Base-by-base conservation (phyloP, 2,888 invertebrate genomes). In the Alloscopus bannaensis region DNA sequence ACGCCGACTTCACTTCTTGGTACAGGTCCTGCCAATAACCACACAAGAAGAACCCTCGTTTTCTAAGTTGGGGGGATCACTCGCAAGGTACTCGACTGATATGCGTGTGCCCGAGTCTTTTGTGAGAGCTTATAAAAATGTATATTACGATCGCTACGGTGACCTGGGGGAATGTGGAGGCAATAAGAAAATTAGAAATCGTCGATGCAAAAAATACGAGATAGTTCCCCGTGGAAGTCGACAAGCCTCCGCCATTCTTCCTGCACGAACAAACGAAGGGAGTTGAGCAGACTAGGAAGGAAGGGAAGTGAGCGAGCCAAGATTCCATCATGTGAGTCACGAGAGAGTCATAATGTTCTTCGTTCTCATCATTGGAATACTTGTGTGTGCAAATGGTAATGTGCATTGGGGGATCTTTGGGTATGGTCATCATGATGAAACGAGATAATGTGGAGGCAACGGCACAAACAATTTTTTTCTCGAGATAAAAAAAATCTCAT, bases 11-110 rank as follows among this genome's bases (percentile, higher is more conserved):
- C 3, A 93, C 87, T 87, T 93, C 93, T 28, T 92, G 91, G 59
- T 93, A 91, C 47, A 93, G 87, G 87, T 93, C 91, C 92, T 92
- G n/a, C n/a, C n/a, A n/a, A n/a, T n/a, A n/a, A n/a, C n/a, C n/a
- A n/a, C n/a, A n/a, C n/a, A n/a, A n/a, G n/a, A n/a, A n/a, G n/a
- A n/a, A n/a, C n/a, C n/a, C n/a, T n/a, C n/a, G n/a, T n/a, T n/a
- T n/a, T n/a, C n/a, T n/a, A n/a, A n/a, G n/a, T n/a, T n/a, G n/a
- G n/a, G n/a, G n/a, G n/a, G n/a, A n/a, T n/a, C n/a, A n/a, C n/a
- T n/a, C n/a, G n/a, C n/a, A n/a, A n/a, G n/a, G n/a, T n/a, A n/a
- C n/a, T n/a, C n/a, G n/a, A n/a, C n/a, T n/a, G n/a, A n/a, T n/a
- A n/a, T n/a, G n/a, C n/a, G n/a, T n/a, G n/a, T n/a, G n/a, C n/a